phyloP scores from a whole-genome alignment of 2,113 vertebrate genomes.

The Rhynchomys soricoides region DNA sequence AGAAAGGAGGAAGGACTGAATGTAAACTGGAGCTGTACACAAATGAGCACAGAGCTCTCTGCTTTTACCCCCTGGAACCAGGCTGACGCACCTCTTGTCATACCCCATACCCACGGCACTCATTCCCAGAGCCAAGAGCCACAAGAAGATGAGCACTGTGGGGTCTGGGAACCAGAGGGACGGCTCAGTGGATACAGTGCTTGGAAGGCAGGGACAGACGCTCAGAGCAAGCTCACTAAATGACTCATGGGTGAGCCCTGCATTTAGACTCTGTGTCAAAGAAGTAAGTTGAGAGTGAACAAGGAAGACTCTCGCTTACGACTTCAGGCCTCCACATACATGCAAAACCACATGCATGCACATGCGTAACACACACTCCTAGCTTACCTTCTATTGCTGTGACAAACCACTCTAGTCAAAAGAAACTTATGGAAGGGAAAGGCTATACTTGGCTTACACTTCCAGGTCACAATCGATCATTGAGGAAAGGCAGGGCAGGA shows the following conservation, averaged over 20 bases:
- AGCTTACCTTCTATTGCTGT: background rate
- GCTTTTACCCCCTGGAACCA: constrained; percentile 48
- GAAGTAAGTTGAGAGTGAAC: background rate
- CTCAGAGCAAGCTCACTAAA: background rate
- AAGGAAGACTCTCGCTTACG: background rate
- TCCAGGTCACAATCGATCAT: background rate
- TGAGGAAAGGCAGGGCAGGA: background rate
- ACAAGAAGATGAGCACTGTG: background rate
- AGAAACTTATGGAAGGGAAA: background rate
- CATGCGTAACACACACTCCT: background rate
- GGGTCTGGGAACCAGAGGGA: background rate
- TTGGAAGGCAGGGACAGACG: background rate
- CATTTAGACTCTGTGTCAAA: background rate
- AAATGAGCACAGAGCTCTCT: constrained; percentile 65
- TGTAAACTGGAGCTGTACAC: constrained; percentile 71
- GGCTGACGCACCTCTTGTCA: constrained; percentile 53
- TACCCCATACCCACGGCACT: background rate
- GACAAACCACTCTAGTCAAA: background rate
- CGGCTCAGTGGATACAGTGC: background rate
- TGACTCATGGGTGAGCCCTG: background rate
- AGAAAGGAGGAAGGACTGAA: constrained; percentile 75
- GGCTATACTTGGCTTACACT: background rate
- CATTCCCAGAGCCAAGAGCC: constrained; percentile 13
- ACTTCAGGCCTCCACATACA: background rate
- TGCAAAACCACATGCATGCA: background rate